phyloP scores from a whole-genome alignment of 2,113 vertebrate species.

The Oryzias curvinotus region DNA sequence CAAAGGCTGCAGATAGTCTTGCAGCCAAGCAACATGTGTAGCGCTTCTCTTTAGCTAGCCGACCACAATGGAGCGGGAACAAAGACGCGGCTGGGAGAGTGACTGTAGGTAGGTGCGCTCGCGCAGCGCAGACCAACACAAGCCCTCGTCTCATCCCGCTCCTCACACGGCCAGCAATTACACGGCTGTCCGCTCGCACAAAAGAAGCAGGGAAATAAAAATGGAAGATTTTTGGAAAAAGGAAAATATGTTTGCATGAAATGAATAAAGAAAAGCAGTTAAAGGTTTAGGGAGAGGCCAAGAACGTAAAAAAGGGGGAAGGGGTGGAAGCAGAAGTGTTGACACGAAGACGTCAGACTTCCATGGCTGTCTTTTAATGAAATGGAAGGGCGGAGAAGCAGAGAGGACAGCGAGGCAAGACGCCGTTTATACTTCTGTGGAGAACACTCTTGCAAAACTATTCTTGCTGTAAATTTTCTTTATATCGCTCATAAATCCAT shows the following conservation, averaged over 20 bases:
- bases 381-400: slow-evolving; percentile 70
- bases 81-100: slow-evolving; percentile 51
- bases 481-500: slow-evolving; percentile 70
- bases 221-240: slow-evolving; percentile 51
- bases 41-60: slow-evolving; percentile 45
- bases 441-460: slow-evolving; percentile 61
- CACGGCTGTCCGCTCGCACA: slow-evolving; percentile 60
- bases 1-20: slow-evolving; percentile 68
- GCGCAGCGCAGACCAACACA: slow-evolving; percentile 39
- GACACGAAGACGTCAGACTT: slow-evolving; percentile 54
- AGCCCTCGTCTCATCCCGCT: slow-evolving; percentile 43
- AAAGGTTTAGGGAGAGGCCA: slow-evolving; percentile 65
- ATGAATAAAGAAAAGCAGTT: slow-evolving; percentile 53
- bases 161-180: slow-evolving; percentile 63
- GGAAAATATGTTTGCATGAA: slow-evolving; percentile 50
- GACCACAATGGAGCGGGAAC: slow-evolving; percentile 54
- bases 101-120: slow-evolving; percentile 48
- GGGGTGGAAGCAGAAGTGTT: slow-evolving; percentile 31
- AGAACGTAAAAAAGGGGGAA: slow-evolving; percentile 53
- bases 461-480: slow-evolving; percentile 75
- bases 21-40: slow-evolving; percentile 62
- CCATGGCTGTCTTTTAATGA: slow-evolving; percentile 70
- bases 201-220: slow-evolving; percentile 59
- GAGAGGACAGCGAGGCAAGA: slow-evolving; percentile 39
- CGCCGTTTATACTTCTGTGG: slow-evolving; percentile 54